Evolutionary conservation across 2,113 vertebrate genomes (phyloP).

Genomic region (Xiphophorus maculatus): DNA sequence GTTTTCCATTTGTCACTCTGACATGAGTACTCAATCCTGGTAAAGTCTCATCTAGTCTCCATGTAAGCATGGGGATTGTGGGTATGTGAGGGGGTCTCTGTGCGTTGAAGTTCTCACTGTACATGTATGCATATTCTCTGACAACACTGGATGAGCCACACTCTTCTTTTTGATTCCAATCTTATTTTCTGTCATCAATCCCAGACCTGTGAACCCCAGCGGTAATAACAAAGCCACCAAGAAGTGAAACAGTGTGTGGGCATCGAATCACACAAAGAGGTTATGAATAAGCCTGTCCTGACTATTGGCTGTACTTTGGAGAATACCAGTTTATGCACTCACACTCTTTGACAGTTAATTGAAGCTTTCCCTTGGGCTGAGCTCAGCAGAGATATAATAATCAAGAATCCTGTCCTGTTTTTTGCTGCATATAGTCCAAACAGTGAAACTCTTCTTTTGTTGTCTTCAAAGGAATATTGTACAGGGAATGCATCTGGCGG

Average conservation of each 20-base stretch:
- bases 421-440: slow-evolving; percentile 38
- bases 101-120: slow-evolving; percentile 1
- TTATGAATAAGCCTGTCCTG: slow-evolving; percentile 65
- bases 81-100: background rate
- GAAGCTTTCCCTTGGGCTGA: slow-evolving; percentile 77
- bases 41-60: slow-evolving; percentile 52
- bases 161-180: slow-evolving; percentile 44
- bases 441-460: slow-evolving; percentile 68
- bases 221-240: slow-evolving; percentile 72
- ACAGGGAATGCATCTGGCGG: slow-evolving; percentile 67
- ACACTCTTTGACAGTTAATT: slow-evolving; percentile 74
- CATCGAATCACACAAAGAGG: slow-evolving; percentile 70
- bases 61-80: slow-evolving; percentile 14
- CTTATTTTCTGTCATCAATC: slow-evolving; percentile 62
- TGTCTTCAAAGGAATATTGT: slow-evolving; percentile 82
- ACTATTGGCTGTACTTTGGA: slow-evolving; percentile 56
- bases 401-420: slow-evolving; percentile 81
- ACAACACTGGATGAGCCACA: slow-evolving; percentile 38
- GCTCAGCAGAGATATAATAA: slow-evolving; percentile 86
- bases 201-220: slow-evolving; percentile 51
- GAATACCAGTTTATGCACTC: slow-evolving; percentile 57
- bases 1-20: slow-evolving; percentile 72
- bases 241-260: slow-evolving; percentile 70
- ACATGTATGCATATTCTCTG: slow-evolving; percentile 24
- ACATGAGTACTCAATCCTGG: slow-evolving; percentile 49